Evolutionary conservation across 2,113 vertebrate genomes (phyloP), one percentile per base, ranked within the genome.

Genomic region (Aptenodytes forsteri): DNA sequence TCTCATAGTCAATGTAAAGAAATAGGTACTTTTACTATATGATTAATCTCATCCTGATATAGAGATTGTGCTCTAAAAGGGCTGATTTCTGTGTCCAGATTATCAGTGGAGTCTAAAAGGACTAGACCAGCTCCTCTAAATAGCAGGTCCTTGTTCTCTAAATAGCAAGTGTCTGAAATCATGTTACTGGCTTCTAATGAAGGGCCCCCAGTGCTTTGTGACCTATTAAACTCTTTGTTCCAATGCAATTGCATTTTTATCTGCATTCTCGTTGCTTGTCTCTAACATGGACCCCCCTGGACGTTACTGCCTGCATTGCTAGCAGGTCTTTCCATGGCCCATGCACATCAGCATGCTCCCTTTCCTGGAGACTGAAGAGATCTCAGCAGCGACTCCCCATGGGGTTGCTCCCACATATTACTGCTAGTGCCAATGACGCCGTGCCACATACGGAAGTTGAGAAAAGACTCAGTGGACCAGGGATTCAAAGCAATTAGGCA

Each of bases 221-320:
- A 75, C 16, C 13, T 2, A 7, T 34, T 67, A 61, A 84, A 59
- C 13, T 52, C 42, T 81, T 94, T 67, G 75, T 87, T 95, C 13
- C 29, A 59, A 25, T 29, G 16, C 14, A 67, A 34, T 3, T 69
- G 10, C 23, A n/a, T 65, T 95, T 94, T 80, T 36, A 22, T 72
- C n/a, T 2, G 2, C 21, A 25, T 87, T 93, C 55, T 29, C 58
- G 30, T 62, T 73, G 26, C 26, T 80, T 54, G 7, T 49, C 18
- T 79, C 0, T 0, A 87, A 25, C n/a, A 44, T 34, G 71, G 22
- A 42, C 4, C 8, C 16, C 42, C 13, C 2, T 30, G 42, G 69
- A 75, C 1, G 0, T 55, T 50, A 29, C 8, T 32, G 50, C 13
- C 12, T 54, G 0, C 11, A 26, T 36, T 87, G 44, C 13, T 72